Conservation (phyloP, 1,140 invertebrate genomes). For the Colletes latitarsis region DNA sequence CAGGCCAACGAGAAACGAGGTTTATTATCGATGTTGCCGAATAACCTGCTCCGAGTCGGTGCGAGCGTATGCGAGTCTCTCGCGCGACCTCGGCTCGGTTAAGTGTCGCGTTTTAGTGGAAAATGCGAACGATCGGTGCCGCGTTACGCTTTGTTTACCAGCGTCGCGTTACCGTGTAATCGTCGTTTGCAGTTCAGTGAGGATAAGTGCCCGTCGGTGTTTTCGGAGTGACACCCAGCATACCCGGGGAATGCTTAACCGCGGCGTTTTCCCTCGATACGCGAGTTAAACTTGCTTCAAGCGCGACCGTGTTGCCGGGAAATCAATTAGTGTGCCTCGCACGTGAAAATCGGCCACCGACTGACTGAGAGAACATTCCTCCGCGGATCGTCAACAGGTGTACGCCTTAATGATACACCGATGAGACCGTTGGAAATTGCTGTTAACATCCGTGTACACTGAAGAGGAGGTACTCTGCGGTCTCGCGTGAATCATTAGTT, state of each 20-base stretch:
- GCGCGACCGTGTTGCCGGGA: conserved; percentile 19
- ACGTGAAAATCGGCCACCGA: conserved; percentile 38
- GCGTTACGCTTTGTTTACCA: conserved; percentile 17
- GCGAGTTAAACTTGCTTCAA: background rate
- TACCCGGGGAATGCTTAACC: background rate
- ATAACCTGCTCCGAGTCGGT: background rate
- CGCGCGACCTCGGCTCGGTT: background rate
- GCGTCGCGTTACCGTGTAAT: background rate
- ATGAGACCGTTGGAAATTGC: conserved; percentile 57
- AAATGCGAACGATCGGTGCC: conserved; percentile 12
- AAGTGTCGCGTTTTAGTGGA: background rate
- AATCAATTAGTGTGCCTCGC: conserved; percentile 13
- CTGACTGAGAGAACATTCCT: conserved; percentile 27
- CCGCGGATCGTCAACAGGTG: conserved; percentile 55
- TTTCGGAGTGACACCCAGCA: background rate
- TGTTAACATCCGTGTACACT: conserved; percentile 48
- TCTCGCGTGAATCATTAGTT: conserved; percentile 63
- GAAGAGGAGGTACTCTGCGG: conserved; percentile 51
- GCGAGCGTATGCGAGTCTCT: background rate
- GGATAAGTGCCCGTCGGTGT: conserved; percentile 3
- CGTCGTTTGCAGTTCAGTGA: background rate
- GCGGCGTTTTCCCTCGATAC: conserved; percentile 1
- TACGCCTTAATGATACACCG: conserved; percentile 46
- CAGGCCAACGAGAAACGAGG: background rate
- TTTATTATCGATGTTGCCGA: background rate